Evolutionary conservation across 2,113 vertebrate species (phyloP), one percentile per base, ranked within the genome.

Genomic region (Macrotus californicus): DNA sequence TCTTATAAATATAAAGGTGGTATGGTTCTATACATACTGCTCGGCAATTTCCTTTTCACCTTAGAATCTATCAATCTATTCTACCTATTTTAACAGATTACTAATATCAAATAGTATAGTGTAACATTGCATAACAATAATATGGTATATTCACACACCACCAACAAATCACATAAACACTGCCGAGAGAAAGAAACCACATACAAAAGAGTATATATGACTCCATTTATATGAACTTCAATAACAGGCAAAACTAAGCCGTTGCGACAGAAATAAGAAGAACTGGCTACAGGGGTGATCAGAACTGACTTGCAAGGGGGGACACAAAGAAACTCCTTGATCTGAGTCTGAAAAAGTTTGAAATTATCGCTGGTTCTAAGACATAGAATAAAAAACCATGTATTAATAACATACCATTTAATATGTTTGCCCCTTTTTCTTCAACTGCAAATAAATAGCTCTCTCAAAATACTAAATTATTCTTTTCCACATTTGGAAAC

Each of bases 401-500:
- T 72, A 75, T 61, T 76, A 72, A 87, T 76, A 72, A 87, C 19
- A 87, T 22, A 90, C 7, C 29, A 93, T 66, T 61, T 82, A 69
- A 22, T 39, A 81, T 46, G 61, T 80, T 80, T 26, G 6, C 19
- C 82, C 66, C n/a, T 67, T 69, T 91, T 87, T 89, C 43, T 52
- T 91, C 31, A 80, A 79, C 4, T 93, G 48, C 8, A 96, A 88
- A 67, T 82, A 72, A 94, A 34, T 75, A 70, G 85, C 31, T 72
- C 69, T 34, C 21, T 72, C 15, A 87, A 93, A 96, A 91, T 64
- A 87, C 2, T 77, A 84, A 84, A 36, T 76, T 59, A 50, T 61
- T 66, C 67, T 72, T 85, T 54, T 43, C 76, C 48, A 56, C 39
- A 91, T 39, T 87, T 88, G 59, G 73, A 96, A 95, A 81, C 48